Evolutionary conservation across 1,140 invertebrate species (phyloP).

Genomic region (Armadillidium nasatum): DNA sequence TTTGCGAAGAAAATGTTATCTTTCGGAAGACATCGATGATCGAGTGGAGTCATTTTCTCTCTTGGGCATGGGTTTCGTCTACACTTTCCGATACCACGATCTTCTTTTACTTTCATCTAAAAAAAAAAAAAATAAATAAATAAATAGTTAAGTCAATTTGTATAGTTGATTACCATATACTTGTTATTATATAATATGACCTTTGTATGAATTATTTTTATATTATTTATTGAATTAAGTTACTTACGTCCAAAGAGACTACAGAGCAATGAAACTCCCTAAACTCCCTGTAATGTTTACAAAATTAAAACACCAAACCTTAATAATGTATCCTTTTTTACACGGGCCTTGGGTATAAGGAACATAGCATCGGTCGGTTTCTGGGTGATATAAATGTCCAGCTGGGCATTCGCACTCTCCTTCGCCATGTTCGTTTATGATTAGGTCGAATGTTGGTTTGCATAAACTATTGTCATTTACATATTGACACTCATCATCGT

Average conservation of each 20-base stretch:
- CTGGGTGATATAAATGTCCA: constrained; percentile 20
- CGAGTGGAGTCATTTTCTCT: not conserved
- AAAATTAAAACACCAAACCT: constrained; percentile 16
- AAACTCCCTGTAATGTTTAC: no score
- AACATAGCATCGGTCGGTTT: constrained; percentile 18
- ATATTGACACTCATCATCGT: not conserved
- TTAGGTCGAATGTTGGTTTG: constrained; percentile 8
- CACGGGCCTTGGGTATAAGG: constrained; percentile 29
- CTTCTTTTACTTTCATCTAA: not conserved
- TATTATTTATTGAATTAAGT: no score
- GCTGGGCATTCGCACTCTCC: constrained; percentile 34
- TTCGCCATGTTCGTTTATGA: constrained; percentile 32
- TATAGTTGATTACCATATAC: no score
- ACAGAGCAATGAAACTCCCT: no score
- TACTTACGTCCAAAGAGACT: no score
- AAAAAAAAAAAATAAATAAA: not conserved
- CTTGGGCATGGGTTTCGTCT: not conserved
- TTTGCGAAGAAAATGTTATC: not conserved
- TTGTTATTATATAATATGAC: no score
- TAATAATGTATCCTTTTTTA: constrained; percentile 12
- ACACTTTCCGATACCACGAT: not conserved
- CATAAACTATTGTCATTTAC: not conserved
- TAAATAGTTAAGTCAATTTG: no score
- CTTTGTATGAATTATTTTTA: no score
- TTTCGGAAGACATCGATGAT: not conserved